Base-by-base conservation (phyloP, 2,888 invertebrate species). In the Prosopocoilus inquinatus region DNA sequence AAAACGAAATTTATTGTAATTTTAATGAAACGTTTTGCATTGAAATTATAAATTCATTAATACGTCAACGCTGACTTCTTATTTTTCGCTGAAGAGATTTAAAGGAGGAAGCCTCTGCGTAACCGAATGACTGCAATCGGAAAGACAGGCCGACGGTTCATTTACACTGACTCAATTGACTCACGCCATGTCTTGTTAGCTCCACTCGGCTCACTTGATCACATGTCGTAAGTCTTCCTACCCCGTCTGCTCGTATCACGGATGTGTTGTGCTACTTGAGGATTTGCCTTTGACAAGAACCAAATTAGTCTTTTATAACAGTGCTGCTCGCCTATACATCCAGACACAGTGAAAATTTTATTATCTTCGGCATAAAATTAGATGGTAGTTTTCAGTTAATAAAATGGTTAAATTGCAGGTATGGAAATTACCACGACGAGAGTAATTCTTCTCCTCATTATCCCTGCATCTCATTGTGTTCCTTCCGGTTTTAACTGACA, bases 121-220 rank as follows among this genome's bases (percentile, higher is more conserved):
- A 63, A 63, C 63, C 63, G 68, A 67, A 68, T 68, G 66, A 67
- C 64, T 61, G 67, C 67, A 70, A 68, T 69, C 66, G 69, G 64
- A 67, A 62, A 67, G 70, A 70, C 70, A 69, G 69, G 65, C 61
- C 66, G 69, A 65, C 70, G 70, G 72, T 73, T 74, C 74, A 74
- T 74, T 74, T 74, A 69, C 72, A 70, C 69, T 67, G 71, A 71
- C 70, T 71, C 71, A 70, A 71, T 72, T 72, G 70, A 71, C 72
- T 71, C 68, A 68, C 69, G 71, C 72, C 74, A 71, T 69, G 67
- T 70, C 73, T 71, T 71, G 72, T 74, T 73, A 74, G 70, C 69
- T 70, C 62, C 68, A 65, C 69, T 67, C 67, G 64, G 61, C 64
- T 67, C 70, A 65, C 67, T 67, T 70, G 70, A 72, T 72, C 72